Evolutionary conservation across 2,797 vertebrate species (phyloP).

Genomic region (Chaetodon trifasciatus): DNA sequence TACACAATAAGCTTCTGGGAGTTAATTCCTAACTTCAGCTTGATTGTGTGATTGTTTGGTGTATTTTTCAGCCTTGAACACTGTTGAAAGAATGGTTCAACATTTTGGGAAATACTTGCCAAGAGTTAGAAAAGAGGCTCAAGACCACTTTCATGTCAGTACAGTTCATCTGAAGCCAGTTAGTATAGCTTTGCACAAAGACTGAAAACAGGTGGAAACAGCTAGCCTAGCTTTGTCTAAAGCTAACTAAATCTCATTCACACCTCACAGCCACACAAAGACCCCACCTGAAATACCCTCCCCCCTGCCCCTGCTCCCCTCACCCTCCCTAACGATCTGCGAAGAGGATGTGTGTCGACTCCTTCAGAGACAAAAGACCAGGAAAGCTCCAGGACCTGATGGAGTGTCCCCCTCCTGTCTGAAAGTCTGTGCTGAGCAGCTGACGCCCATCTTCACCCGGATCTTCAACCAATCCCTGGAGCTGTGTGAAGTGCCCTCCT

Average conservation of each 20-base stretch:
- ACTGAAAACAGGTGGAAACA: neutral
- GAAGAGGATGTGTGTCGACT: too few relatives aligned
- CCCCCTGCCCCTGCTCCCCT: too few relatives aligned
- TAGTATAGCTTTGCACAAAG: neutral
- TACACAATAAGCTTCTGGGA: neutral
- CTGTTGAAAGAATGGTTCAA: neutral
- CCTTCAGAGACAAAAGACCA: too few relatives aligned
- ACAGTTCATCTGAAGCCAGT: neutral
- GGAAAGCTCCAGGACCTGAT: too few relatives aligned
- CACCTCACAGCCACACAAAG: too few relatives aligned
- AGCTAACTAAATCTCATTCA: neutral
- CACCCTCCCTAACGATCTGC: too few relatives aligned
- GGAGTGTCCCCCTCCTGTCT: too few relatives aligned
- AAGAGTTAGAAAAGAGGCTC: neutral
- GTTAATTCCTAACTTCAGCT: neutral
- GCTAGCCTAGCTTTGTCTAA: neutral
- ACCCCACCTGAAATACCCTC: too few relatives aligned
- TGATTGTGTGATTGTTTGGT: neutral
- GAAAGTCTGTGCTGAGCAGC: too few relatives aligned
- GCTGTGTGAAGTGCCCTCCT: too few relatives aligned
- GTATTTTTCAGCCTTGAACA: neutral
- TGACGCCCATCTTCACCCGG: too few relatives aligned
- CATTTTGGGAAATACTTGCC: neutral
- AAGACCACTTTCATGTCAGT: neutral
- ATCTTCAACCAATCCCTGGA: too few relatives aligned